Evolutionary conservation across 2,888 invertebrate genomes (phyloP), one percentile per base, ranked within the genome.

Genomic region (Drosophila subsilvestris): DNA sequence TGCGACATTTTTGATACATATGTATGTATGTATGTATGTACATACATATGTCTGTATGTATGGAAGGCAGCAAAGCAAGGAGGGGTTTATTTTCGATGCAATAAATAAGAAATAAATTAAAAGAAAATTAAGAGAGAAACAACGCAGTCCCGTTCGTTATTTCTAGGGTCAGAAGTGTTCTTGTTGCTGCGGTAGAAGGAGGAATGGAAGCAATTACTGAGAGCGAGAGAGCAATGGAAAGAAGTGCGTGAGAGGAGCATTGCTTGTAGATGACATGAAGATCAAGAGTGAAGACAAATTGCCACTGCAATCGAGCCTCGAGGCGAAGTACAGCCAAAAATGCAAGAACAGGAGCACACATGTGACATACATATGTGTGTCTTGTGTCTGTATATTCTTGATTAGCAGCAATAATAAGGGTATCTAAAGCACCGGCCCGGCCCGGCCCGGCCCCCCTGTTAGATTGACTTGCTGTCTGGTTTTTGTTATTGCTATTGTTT

Each of bases 401-500:
- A 27, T 27, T 9, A n/a, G 37, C 37, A n/a, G 37, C 37, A 6
- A 6, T 14, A 7, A 37, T n/a, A 37, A 37, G 37, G 37, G 37
- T 37, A 37, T 37, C n/a, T 7, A 14, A 6, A 7, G 37, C 14
- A 6, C 37, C 9, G 9, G 27, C 5, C 32, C 5, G 32, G 32
- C 37, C 37, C 27, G 8, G 27, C 4, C 32, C 32, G 32, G 32
- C 37, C 37, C 37, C 37, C 14, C 37, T 37, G 14, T n/a, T n/a
- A 37, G 37, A 14, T 6, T 6, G 37, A 37, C 14, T 37, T 71
- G 73, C 57, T 66, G 53, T 60, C 17, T 48, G 53, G 59, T 62
- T 59, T 63, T 62, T 61, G 58, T 58, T 44, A 50, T 63, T 57
- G 48, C 55, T 55, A 53, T 54, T 63, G 53, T 53, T 75, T 14